phyloP scores from a whole-genome alignment of 2,113 vertebrate species.

The Coryphaenoides rupestris region DNA sequence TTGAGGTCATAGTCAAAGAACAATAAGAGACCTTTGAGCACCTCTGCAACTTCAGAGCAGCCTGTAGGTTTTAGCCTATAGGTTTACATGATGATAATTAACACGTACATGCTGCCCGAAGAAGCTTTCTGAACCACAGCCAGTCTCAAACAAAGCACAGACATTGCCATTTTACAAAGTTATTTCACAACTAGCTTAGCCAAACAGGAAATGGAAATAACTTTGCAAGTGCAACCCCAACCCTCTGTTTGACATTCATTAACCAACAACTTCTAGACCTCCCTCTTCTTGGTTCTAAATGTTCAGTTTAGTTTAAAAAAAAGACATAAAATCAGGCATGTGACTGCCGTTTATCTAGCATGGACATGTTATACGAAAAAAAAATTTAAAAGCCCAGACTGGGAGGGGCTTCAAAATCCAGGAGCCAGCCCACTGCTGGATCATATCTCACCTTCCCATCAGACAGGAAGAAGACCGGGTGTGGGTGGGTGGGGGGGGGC shows the following conservation, averaged over 20 bases:
- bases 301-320: constrained; percentile 14
- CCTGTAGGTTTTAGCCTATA: no score
- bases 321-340: not conserved
- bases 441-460: constrained; percentile 50
- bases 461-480: constrained; percentile 32
- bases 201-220: not conserved
- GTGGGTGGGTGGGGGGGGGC: not conserved
- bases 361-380: constrained; percentile 30
- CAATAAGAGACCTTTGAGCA: no score
- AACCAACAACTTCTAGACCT: not conserved
- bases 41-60: no score
- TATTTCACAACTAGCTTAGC: not conserved
- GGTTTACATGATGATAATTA: no score
- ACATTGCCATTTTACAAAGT: not conserved
- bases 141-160: not conserved
- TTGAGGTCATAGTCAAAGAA: no score
- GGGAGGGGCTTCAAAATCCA: constrained; percentile 35
- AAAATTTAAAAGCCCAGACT: constrained; percentile 50
- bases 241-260: not conserved
- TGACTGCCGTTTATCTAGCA: constrained; percentile 39
- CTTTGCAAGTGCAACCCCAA: not conserved
- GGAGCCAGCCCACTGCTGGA: constrained; percentile 11
- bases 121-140: not conserved
- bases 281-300: constrained; percentile 11
- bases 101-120: no score